Conservation (phyloP, 1,140 invertebrate species). For the Drosophila carrolli region DNA sequence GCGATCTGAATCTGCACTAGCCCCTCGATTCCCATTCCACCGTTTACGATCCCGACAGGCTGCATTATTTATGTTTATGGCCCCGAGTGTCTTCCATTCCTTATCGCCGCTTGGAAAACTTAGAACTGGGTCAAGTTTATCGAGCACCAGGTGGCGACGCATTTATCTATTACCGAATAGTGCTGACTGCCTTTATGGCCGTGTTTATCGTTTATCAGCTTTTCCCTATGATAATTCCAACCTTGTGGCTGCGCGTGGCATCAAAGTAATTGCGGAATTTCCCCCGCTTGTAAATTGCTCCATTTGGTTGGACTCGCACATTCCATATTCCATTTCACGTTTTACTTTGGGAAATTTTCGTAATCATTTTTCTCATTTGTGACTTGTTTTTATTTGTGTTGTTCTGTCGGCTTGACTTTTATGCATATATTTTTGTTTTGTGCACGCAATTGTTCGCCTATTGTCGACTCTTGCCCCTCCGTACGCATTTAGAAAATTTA, state of each 20-base stretch:
- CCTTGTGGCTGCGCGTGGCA: constrained; percentile 53
- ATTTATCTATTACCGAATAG: constrained; percentile 59
- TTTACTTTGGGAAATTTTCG: constrained; percentile 62
- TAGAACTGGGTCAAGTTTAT: constrained; percentile 76
- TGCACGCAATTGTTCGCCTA: constrained; percentile 38
- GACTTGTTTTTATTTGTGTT: constrained; percentile 47
- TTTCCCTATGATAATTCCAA: constrained; percentile 52
- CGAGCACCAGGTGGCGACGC: constrained; percentile 18
- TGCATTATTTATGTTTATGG: constrained; percentile 29
- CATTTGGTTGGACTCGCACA: constrained; percentile 36
- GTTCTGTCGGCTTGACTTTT: constrained; percentile 46
- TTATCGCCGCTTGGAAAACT: constrained; percentile 31
- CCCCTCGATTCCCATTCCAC: too few relatives aligned
- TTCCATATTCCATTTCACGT: constrained; percentile 31
- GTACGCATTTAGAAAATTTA: constrained; percentile 18
- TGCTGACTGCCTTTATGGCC: constrained; percentile 23
- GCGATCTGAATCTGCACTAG: constrained; percentile 27
- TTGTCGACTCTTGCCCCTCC: constrained; percentile 7
- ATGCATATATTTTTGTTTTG: constrained; percentile 40
- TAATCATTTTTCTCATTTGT: constrained; percentile 53
- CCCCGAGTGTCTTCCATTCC: constrained; percentile 3
- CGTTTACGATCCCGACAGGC: background rate
- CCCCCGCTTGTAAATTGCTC: constrained; percentile 54
- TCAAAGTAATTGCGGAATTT: constrained; percentile 66
- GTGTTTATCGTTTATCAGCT: constrained; percentile 37